Conservation (phyloP, 2,797 vertebrate species). For the Gymnopithys bicolor region DNA sequence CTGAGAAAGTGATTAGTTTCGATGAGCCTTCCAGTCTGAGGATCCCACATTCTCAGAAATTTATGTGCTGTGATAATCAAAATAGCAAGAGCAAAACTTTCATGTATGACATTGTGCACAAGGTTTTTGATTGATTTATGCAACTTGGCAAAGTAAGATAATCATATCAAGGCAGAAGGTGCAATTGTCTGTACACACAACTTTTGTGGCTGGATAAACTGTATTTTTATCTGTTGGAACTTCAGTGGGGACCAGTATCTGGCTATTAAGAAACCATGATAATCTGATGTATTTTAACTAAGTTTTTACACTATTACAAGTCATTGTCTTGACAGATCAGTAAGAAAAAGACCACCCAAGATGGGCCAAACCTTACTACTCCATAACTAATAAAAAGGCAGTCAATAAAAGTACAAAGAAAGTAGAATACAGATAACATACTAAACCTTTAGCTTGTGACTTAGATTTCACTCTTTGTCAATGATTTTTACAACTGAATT, state of each 20-base stretch:
- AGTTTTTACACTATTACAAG: background rate
- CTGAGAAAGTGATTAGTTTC: background rate
- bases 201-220: background rate
- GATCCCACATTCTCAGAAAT: background rate
- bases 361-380: background rate
- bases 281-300: background rate
- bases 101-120: background rate
- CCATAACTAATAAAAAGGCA: background rate
- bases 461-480: background rate
- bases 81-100: background rate
- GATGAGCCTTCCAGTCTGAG: background rate
- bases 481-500: background rate
- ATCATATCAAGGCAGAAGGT: background rate
- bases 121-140: background rate
- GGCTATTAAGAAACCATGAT: background rate
- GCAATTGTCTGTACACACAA: background rate
- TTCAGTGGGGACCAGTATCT: background rate
- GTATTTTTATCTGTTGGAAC: background rate
- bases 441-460: background rate
- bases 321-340: background rate
- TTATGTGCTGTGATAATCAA: background rate
- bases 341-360: background rate
- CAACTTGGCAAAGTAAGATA: background rate
- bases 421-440: background rate
- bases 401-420: background rate